Conservation (phyloP, 2,797 vertebrate species). For the Acridotheres tristis region DNA sequence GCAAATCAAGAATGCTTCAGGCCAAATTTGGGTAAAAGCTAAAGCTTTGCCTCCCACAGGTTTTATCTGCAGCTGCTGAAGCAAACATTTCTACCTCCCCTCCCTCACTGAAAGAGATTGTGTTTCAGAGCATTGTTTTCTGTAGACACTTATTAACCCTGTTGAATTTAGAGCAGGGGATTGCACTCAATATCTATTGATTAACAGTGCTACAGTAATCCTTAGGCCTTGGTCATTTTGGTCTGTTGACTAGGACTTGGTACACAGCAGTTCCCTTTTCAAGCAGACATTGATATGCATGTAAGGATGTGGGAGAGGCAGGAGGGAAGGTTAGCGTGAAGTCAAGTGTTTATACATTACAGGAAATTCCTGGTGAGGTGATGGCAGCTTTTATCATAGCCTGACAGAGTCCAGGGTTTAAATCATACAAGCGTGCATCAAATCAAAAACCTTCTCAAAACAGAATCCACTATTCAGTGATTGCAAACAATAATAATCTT, state of each 20-base stretch:
- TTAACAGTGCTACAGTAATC: conserved; percentile 85
- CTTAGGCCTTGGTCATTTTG: conserved; percentile 84
- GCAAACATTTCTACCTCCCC: conserved; percentile 67
- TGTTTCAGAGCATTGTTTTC: conserved; percentile 74
- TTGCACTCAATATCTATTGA: conserved; percentile 86
- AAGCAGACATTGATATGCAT: conserved; percentile 83
- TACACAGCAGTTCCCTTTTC: conserved; percentile 76
- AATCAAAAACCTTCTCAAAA: not conserved
- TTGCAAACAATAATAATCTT: not conserved
- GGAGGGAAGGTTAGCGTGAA: conserved; percentile 62
- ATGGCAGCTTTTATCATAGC: conserved; percentile 69
- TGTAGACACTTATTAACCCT: conserved; percentile 83
- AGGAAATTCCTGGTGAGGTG: conserved; percentile 76
- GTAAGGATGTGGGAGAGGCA: conserved; percentile 71
- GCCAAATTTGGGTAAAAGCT: conserved; percentile 67
- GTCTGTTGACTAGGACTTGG: conserved; percentile 79
- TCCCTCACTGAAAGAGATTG: conserved; percentile 61
- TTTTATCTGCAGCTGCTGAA: conserved; percentile 79
- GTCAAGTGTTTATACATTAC: conserved; percentile 74
- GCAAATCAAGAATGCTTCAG: conserved; percentile 64
- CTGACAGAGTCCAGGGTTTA: conserved; percentile 60
- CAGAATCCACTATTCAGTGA: not conserved
- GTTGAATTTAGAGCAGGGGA: conserved; percentile 78
- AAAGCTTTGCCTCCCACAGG: conserved; percentile 57
- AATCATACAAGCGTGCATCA: conserved; percentile 33